phyloP scores from a whole-genome alignment of 1,140 invertebrate species.

The Camponotus vicinus region DNA sequence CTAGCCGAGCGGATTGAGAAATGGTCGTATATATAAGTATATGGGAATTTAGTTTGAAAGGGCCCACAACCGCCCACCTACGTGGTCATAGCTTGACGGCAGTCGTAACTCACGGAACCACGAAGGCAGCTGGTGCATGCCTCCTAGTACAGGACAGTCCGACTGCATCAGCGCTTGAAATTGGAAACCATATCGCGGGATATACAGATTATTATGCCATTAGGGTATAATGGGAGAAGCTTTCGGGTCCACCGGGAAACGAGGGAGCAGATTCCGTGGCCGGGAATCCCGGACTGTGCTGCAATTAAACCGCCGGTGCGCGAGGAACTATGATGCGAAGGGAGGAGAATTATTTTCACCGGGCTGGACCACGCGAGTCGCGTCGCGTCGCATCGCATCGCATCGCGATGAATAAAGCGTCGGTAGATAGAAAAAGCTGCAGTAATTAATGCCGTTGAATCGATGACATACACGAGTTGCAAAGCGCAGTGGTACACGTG shows the following conservation, averaged over 20 bases:
- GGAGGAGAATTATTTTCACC: conserved; percentile 71
- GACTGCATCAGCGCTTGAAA: conserved; percentile 78
- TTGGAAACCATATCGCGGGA: conserved; percentile 80
- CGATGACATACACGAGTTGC: conserved; percentile 9
- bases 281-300: conserved; percentile 60
- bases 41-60: conserved; percentile 54
- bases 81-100: conserved; percentile 70
- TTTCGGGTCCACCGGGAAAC: conserved; percentile 69
- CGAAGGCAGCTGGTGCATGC: conserved; percentile 72
- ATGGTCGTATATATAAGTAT: conserved; percentile 23
- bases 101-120: conserved; percentile 69
- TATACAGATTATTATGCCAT: conserved; percentile 81
- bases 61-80: conserved; percentile 53
- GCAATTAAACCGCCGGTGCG: conserved; percentile 70
- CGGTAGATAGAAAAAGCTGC: conserved; percentile 21
- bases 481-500: background rate
- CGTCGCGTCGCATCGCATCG: background rate
- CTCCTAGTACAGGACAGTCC: conserved; percentile 54
- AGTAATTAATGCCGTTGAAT: conserved; percentile 67
- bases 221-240: conserved; percentile 76
- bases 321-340: conserved; percentile 64
- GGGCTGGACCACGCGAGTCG: background rate
- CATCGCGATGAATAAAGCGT: background rate
- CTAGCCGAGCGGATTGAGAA: conserved; percentile 23
- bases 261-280: conserved; percentile 73